Conservation (phyloP, 2,113 vertebrate genomes). For the Ariopsis seemanni region DNA sequence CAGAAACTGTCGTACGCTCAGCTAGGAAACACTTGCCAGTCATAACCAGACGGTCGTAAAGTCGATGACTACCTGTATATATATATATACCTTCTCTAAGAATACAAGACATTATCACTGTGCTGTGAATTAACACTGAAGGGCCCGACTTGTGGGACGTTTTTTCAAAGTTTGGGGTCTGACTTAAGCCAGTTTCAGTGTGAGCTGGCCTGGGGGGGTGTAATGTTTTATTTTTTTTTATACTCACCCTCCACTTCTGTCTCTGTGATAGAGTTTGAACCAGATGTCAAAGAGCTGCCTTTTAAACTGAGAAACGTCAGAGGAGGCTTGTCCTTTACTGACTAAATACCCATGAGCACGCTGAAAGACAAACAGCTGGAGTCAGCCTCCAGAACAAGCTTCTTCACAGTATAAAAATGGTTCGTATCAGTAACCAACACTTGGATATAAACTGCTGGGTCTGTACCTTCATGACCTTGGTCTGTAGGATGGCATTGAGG, state of each 20-base stretch:
- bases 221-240: background rate
- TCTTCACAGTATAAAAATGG: background rate
- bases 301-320: constrained; percentile 73
- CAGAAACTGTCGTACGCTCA: no score
- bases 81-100: no score
- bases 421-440: background rate
- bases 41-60: no score
- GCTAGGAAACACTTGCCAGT: no score
- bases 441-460: background rate
- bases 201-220: background rate
- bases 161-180: no score
- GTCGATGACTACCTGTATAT: no score
- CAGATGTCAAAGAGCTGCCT: constrained; percentile 83
- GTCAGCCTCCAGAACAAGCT: background rate
- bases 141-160: no score
- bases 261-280: constrained; percentile 82
- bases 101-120: background rate
- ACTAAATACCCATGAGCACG: constrained; percentile 78
- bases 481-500: constrained; percentile 76
- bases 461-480: constrained; percentile 80
- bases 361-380: constrained; percentile 60
- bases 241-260: constrained; percentile 74
- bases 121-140: background rate
- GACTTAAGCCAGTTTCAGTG: no score
- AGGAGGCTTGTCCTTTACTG: constrained; percentile 67